phyloP scores from a whole-genome alignment of 2,113 vertebrate species.

The Pycnonotus jocosus region DNA sequence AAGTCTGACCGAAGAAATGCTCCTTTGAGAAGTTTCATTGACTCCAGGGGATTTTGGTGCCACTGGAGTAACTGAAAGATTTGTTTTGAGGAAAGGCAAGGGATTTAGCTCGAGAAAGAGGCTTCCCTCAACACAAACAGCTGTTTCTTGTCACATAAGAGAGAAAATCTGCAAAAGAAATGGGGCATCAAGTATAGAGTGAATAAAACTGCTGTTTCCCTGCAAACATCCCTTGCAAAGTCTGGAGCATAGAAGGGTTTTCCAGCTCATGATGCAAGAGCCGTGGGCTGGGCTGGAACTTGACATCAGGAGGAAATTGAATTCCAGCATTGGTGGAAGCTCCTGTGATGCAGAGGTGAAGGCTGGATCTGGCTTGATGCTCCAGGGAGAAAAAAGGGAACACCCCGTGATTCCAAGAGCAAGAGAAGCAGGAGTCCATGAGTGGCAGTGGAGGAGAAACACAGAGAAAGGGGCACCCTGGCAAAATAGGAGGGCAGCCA shows the following conservation, averaged over 20 bases:
- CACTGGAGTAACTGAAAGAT: not conserved
- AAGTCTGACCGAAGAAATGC: not conserved
- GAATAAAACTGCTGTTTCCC: not conserved
- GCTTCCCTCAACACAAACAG: not conserved
- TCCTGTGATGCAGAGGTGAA: conserved; percentile 19
- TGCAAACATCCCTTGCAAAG: not conserved
- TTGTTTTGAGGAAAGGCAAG: not conserved
- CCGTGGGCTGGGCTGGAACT: not conserved
- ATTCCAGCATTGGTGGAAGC: conserved; percentile 7
- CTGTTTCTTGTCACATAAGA: not conserved
- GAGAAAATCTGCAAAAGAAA: not conserved
- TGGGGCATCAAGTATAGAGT: not conserved
- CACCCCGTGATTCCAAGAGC: not conserved
- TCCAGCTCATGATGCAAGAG: not conserved
- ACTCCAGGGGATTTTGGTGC: not conserved
- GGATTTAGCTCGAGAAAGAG: not conserved
- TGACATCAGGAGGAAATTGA: not conserved
- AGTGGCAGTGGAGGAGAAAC: not conserved
- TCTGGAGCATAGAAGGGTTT: not conserved
- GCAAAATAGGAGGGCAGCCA: not conserved
- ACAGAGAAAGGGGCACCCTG: not conserved
- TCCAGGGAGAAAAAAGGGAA: not conserved
- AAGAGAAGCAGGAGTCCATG: not conserved
- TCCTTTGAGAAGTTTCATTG: not conserved
- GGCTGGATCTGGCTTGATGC: not conserved